Base-by-base conservation (phyloP, 2,113 vertebrate genomes). In the Albula glossodonta region DNA sequence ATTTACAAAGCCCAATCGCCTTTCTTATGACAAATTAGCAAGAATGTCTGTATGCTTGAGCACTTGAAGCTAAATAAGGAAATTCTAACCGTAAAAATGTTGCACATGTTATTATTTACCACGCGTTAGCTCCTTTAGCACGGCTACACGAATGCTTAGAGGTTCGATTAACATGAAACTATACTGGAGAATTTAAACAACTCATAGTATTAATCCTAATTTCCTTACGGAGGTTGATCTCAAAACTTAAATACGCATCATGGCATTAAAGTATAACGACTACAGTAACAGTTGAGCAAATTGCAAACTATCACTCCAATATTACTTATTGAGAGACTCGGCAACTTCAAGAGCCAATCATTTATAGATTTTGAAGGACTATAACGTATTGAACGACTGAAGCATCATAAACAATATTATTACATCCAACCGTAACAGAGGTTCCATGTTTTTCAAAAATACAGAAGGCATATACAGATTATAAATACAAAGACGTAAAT, bases 81-180 rank as follows among this genome's bases (percentile, higher is more conserved):
- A 22, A 80, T 51, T 50, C 78, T 31, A 80, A 49, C 13, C 78
- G 78, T 80, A 49, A 80, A 80, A 49, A 50, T 80, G 50, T 15
- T 80, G 22, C 78, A 51, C 51, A 80, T 12, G 78, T 12, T 80
- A 80, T 80, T 50, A 80, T 80, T 80, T 17, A 80, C 50, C 49
- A 80, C 12, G 70, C 70, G 41, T 48, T 22, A 80, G 13, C 13
- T 13, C 25, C 78, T 80, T 49, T 49, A 80, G 15, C 78, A 80
- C 48, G 50, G 48, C 78, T 80, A 49, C 50, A 51, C 50, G 9
- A 49, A 50, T 51, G 78, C 50, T 74, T 11, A n/a, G 41, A 80
- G 78, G 3, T 51, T 50, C 78, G 78, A 50, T 80, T 80, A 51
- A 80, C 13, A 50, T 80, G 51, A 11, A 51, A 49, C 13, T 31